A percentile compares a stretch with the other conserved stretches of the same genome.
These are phyloP conservation scores for Spicauda simplicius DNA, from an alignment of 2,888 invertebrate species.

Conservation along the genomic window DNA sequence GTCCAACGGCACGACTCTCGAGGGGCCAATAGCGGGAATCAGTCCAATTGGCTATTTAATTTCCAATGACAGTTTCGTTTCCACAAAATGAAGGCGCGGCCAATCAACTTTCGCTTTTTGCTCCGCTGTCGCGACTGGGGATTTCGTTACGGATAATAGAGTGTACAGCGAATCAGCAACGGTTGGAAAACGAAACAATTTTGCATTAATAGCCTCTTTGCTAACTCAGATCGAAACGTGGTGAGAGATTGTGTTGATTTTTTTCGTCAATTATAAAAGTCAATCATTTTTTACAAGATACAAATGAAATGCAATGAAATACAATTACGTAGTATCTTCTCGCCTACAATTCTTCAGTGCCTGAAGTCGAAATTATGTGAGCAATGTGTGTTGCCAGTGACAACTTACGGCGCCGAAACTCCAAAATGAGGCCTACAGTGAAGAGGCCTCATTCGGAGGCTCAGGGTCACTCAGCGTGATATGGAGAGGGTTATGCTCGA, in stretches of 20 bases:
- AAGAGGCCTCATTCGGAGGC: too few species aligned
- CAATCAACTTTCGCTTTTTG: conserved; percentile 24
- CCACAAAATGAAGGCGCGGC: conserved; percentile 27
- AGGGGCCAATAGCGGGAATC: conserved; percentile 30
- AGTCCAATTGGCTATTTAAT: conserved; percentile 34
- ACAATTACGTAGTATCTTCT: too few species aligned
- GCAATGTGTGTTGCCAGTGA: too few species aligned
- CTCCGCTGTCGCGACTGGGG: conserved; percentile 8
- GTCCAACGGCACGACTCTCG: conserved; percentile 39
- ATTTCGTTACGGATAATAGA: conserved; percentile 24
- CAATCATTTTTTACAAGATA: too few species aligned
- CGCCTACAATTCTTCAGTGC: too few species aligned
- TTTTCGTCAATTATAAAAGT: neutral
- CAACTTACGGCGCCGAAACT: too few species aligned
- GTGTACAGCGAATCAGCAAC: conserved; percentile 6
- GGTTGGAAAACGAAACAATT: neutral
- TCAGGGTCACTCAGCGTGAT: too few species aligned
- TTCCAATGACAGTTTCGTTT: conserved; percentile 34
- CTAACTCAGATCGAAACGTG: neutral
- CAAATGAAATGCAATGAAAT: too few species aligned
- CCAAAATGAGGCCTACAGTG: too few species aligned
- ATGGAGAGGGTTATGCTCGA: too few species aligned
- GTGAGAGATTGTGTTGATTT: neutral
- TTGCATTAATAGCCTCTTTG: conserved; percentile 6
- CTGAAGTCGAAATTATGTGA: too few species aligned